Percentiles rank a stretch among this genome's conserved stretches.
Conservation (phyloP, 2,113 vertebrate species). For the Cacatua alba region DNA sequence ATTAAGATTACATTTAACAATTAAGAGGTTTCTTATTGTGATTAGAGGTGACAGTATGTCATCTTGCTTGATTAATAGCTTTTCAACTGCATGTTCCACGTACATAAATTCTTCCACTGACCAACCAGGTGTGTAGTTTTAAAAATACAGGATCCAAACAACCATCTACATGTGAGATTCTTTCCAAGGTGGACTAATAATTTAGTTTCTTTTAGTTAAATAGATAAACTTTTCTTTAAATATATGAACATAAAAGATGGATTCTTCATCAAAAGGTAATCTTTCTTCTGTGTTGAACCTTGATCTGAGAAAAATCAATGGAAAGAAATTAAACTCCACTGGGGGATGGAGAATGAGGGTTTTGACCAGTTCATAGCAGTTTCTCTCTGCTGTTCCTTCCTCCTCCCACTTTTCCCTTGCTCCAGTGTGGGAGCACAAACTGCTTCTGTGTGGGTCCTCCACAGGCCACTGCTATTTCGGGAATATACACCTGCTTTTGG, state of each 20-base stretch:
- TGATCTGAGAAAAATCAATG: neutral
- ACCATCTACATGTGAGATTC: neutral
- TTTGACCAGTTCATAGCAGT: neutral
- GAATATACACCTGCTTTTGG: neutral
- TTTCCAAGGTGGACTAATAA: neutral
- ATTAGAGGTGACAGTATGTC: neutral
- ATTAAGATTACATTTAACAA: neutral
- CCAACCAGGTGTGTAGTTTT: neutral
- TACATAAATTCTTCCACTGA: constrained; percentile 27
- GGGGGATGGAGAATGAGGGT: neutral
- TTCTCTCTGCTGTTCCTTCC: neutral
- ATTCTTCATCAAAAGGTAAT: neutral
- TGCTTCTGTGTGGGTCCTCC: neutral
- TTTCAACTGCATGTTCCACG: neutral
- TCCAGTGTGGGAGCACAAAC: neutral
- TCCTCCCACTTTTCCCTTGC: neutral
- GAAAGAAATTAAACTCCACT: neutral
- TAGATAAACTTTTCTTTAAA: neutral
- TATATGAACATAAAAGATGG: neutral
- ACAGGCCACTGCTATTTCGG: neutral
- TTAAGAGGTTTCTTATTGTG: neutral
- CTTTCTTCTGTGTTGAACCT: neutral
- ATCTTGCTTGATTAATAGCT: neutral
- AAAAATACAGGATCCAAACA: neutral
- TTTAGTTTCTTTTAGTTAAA: neutral